Evolutionary conservation across 2,888 invertebrate species (phyloP).

Genomic region (Lumbricus terrestris): DNA sequence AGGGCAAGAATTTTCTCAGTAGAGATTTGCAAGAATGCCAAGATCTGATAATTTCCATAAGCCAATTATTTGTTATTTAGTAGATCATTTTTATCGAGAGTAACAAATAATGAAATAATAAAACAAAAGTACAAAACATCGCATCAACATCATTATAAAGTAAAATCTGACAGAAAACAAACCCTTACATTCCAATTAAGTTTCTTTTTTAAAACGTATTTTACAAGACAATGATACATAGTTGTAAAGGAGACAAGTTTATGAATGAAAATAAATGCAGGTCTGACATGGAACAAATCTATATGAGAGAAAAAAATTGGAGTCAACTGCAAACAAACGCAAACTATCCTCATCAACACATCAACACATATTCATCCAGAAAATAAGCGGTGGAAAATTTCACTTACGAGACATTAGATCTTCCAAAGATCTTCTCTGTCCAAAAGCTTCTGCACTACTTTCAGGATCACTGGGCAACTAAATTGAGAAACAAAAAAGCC

Average conservation of each 20-base stretch:
- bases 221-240: too few species aligned
- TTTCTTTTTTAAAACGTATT: too few species aligned
- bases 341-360: not conserved
- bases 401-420: conserved; percentile 87
- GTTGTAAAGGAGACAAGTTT: too few species aligned
- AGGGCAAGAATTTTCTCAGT: too few species aligned
- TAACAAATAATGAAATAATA: not conserved
- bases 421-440: conserved; percentile 40
- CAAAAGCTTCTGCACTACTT: conserved; percentile 31
- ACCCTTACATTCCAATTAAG: too few species aligned
- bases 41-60: too few species aligned
- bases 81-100: not conserved
- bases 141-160: not conserved
- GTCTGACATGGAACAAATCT: too few species aligned
- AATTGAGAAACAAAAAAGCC: conserved; percentile 7
- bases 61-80: not conserved
- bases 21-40: too few species aligned
- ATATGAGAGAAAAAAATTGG: too few species aligned
- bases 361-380: not conserved
- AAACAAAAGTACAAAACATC: not conserved
- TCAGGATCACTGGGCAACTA: conserved; percentile 24
- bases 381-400: not conserved
- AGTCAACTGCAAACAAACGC: too few species aligned
- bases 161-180: not conserved
- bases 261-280: too few species aligned